Percentiles rank a stretch among this genome's conserved stretches.
Evolutionary conservation across 35 echinoderm and acorn worm genomes (phyloP).

Genomic region (Anneissia japonica): DNA sequence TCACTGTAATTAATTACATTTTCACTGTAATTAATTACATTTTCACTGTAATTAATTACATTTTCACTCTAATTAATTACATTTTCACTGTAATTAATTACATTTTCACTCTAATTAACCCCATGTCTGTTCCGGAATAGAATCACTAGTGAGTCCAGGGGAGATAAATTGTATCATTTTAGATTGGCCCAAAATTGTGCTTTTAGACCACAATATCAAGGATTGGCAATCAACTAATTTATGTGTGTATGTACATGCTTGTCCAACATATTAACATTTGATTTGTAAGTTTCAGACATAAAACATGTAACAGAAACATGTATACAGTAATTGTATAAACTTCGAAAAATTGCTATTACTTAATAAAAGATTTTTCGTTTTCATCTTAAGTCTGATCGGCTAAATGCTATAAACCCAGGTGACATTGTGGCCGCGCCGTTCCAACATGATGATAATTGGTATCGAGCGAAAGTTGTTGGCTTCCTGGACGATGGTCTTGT

Average conservation of each 20-base stretch:
- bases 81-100: too few relatives aligned
- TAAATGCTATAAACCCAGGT: constrained; percentile 42
- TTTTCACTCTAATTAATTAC: too few relatives aligned
- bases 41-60: too few relatives aligned
- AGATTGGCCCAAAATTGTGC: too few relatives aligned
- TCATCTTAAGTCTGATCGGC: constrained; percentile 38
- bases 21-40: too few relatives aligned
- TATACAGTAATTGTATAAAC: not conserved
- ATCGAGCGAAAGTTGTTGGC: constrained; percentile 64
- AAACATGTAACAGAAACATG: not conserved
- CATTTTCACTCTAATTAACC: too few relatives aligned
- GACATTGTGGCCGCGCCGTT: constrained; percentile 91
- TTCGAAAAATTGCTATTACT: not conserved
- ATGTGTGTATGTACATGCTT: not conserved
- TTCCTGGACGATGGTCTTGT: constrained; percentile 66
- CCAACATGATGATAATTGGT: constrained; percentile 70
- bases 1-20: too few relatives aligned
- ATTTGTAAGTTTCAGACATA: not conserved
- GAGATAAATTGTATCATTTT: too few relatives aligned
- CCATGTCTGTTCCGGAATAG: too few relatives aligned
- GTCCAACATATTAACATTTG: not conserved
- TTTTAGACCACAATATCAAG: not conserved
- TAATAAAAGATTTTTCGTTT: constrained; percentile 8
- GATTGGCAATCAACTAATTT: not conserved
- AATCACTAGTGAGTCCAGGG: too few relatives aligned